Base-by-base conservation (phyloP, 64 coral and sea anemone genomes). In the Dendrophyllia cribrosa region DNA sequence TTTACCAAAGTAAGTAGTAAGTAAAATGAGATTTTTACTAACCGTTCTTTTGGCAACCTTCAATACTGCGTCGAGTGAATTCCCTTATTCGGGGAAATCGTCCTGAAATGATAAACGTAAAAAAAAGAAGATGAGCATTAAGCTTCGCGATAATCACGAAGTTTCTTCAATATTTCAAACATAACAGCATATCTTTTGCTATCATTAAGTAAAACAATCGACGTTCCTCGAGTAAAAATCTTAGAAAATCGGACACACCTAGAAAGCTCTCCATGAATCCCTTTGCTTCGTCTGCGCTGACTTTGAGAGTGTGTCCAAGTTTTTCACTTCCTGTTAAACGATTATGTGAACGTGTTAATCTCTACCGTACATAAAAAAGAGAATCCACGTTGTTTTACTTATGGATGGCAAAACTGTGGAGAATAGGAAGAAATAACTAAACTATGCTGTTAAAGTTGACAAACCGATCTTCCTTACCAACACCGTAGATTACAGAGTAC, bases 401-500 rank as follows among this genome's bases (percentile, higher is more conserved):
- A 14, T n/a, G 3, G 10, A 15, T 24, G 13, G 14, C 1, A 9
- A 9, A 23, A 43, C 5, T 13, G 52, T n/a, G 8, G 3, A 2
- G 7, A 26, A 81, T 9, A 12, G 0, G 5, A 7, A 56, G 53
- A 7, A 9, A 9, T 12, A 56, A 12, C 12, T 9, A 56, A 56
- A 56, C 53, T 56, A 56, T 56, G 1, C 12, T 9, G 53, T 9
- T 12, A 9, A 23, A 63, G 16, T 70, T 23, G 25, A 55, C 60
- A 44, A 65, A 20, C 68, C 4, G 10, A 22, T 26, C 5, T 22
- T 71, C 60, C 96, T 58, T 85, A 98, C 96, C 96, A 50, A 98
- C 96, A 74, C 96, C 96, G 86, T 98, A 98, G 43, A 98, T 89
- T 22, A 98, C 93, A 44, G 96, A 95, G 70, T 98, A 98, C 3